Evolutionary conservation across 2,888 invertebrate genomes (phyloP), one percentile per base, ranked within the genome.

Genomic region (Heliconius ismenius): DNA sequence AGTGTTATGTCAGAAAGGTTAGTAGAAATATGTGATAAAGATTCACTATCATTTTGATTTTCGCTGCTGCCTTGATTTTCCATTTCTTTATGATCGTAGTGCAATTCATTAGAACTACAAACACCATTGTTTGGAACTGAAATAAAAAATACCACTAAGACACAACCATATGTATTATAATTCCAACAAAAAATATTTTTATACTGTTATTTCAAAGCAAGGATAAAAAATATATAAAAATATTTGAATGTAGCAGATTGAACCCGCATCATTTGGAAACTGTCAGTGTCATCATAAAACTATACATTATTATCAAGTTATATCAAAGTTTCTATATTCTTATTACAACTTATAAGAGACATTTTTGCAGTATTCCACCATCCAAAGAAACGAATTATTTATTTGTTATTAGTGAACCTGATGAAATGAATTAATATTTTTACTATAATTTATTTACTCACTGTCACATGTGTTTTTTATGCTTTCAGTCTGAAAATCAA

Each of bases 1-100:
- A 91, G 92, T 64, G 91, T 90, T 83, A 92, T 91, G 78, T 93
- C 93, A 76, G 90, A 84, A 72, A 92, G 88, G 78, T 89, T 92
- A 79, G 90, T 87, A 80, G 91, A 89, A 79, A 90, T 88, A 80
- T 91, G 89, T 74, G 91, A 90, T 80, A 89, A 86, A 60, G 89
- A 86, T 86, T 92, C 91, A 88, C 86, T 89, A 75, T 90, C 90
- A 83, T 89, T 88, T 76, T 90, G 88, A 82, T 86, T 87, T 78
- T 90, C 90, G 74, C 67, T 80, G 85, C 86, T 81, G 79, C 86
- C 84, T 81, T 85, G 86, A 74, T 85, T 83, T 63, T 88, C 80
- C 49, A 62, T 36, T 39, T 80, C 89, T 63, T 83, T 82, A 69
- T 88, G 85, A 79, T 86, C 86, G 62, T 83, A 83, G 43, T 86